Evolutionary conservation across 1,140 invertebrate species (phyloP), one percentile per base, ranked within the genome.

Genomic region (Carposina sasakii): DNA sequence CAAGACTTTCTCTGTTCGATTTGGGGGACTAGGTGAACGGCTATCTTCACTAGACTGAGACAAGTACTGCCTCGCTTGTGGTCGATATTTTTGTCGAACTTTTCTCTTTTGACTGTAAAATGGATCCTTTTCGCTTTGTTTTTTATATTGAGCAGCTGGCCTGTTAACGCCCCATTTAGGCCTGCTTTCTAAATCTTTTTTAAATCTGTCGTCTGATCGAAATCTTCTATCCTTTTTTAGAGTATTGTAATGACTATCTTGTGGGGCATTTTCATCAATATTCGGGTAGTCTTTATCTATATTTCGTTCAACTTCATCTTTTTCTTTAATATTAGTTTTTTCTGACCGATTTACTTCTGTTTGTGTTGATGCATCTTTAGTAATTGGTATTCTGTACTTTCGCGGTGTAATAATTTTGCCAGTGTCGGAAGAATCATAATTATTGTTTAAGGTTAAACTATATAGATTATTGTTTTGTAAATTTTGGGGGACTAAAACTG

Each of bases 41-140:
- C 87, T 89, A 36, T 89, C 88, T 37, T 89, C 88, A 60, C 88
- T 89, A 3, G 88, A 89, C 46, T 88, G 87, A 15, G 83, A 84
- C 30, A 83, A 63, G 61, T 87, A 87, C 34, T 85, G 81, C 56
- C 85, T 79, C n/a, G 75, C 66, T 65, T 85, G 81, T 23, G 71
- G 57, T 44, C 86, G 74, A 46, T 81, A 76, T 66, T 88, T 87
- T 63, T 88, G 86, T 26, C 89, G 78, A 42, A 90, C 64, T 77
- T 90, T 89, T 57, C 91, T 62, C 57, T 90, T 87, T 74, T 90
- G 89, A 33, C 88, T 87, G 68, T 92, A 92, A 67, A 91, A 88
- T 15, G 90, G 90, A 78, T 93, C 91, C 66, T 92, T 91, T 67
- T 92, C 92, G 58, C 91, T 92, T 77, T 93, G 91, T 52, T 92